phyloP scores from a whole-genome alignment of 1,140 invertebrate species.

The Akabosia matsudoensis region DNA sequence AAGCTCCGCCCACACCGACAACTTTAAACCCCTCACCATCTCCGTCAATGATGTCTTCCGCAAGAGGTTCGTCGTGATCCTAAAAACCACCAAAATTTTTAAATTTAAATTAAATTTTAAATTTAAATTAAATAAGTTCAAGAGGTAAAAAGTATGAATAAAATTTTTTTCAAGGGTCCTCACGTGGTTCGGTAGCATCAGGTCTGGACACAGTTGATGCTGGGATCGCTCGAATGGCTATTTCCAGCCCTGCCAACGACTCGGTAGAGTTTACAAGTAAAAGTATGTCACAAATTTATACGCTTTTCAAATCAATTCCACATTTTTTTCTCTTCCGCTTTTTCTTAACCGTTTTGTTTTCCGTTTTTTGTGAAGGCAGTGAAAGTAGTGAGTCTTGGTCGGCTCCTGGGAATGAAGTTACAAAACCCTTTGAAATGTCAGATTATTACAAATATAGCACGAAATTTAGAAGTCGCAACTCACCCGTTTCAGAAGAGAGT shows the following conservation, averaged over 20 bases:
- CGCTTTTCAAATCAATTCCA: constrained; percentile 20
- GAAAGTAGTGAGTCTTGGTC: constrained; percentile 34
- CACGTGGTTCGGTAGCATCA: not conserved
- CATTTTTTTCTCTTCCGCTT: not conserved
- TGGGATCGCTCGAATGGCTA: not conserved
- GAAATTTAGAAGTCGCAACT: constrained; percentile 29
- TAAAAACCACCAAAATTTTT: too few species aligned
- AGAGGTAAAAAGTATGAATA: too few species aligned
- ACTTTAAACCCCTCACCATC: not conserved
- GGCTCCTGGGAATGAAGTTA: constrained; percentile 30
- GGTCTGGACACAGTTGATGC: constrained; percentile 4
- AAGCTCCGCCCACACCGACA: not conserved
- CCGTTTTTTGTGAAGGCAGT: too few species aligned
- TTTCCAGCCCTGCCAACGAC: not conserved
- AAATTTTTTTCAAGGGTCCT: not conserved
- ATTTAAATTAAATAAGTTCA: too few species aligned
- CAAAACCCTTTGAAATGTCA: constrained; percentile 44
- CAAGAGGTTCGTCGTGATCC: not conserved
- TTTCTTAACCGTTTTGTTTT: not conserved
- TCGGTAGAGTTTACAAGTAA: constrained; percentile 1
- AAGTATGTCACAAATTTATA: not conserved
- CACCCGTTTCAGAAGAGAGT: constrained; percentile 10
- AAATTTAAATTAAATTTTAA: too few species aligned
- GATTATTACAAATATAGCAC: constrained; percentile 44
- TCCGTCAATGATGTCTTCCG: not conserved